Evolutionary conservation across 2,797 vertebrate genomes (phyloP), one percentile per base, ranked within the genome.

Genomic region (Fratercula arctica): DNA sequence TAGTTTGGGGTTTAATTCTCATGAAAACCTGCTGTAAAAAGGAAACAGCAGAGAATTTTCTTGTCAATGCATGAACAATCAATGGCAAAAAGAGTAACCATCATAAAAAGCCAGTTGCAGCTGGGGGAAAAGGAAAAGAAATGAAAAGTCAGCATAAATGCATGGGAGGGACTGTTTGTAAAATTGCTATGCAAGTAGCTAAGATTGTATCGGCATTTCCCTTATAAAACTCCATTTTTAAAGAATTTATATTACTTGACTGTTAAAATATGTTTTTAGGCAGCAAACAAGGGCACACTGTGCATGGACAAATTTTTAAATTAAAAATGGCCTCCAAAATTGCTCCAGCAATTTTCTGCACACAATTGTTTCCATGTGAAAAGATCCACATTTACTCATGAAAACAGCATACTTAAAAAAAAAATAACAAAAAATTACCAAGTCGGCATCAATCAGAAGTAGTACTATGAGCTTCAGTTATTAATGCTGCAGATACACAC

Each of bases 321-420:
- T 93, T 88, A 91, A 95, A 95, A 95, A 87, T 75, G 70, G 89
- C 84, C 88, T 89, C 84, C 72, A 87, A 96, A 96, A 97, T 95
- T 96, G 83, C 88, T 92, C 50, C 53, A 75, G 53, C 78, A 96
- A 95, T 97, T 95, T 96, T 96, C 94, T 85, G 68, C 64, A 75
- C 54, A 33, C 92, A 92, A 95, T 93, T 90, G 88, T 92, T 97
- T 94, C 94, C 94, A 95, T 81, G 88, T 95, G 96, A 94, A 89
- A 80, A 93, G 84, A 83, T n/a, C 37, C 20, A 75, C 68, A 23
- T 83, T 87, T 37, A 89, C 46, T 37, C 72, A 68, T 54, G 72
- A 87, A 87, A 96, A 66, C 6, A 56, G 46, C 15, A 50, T 17
- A 54, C 17, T 43, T 12, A 11, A 35, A 20, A 8, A 25, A 17